Percentiles rank a stretch among this genome's conserved stretches.
Evolutionary conservation across 2,797 vertebrate species (phyloP).

Genomic region (Chromis chromis): DNA sequence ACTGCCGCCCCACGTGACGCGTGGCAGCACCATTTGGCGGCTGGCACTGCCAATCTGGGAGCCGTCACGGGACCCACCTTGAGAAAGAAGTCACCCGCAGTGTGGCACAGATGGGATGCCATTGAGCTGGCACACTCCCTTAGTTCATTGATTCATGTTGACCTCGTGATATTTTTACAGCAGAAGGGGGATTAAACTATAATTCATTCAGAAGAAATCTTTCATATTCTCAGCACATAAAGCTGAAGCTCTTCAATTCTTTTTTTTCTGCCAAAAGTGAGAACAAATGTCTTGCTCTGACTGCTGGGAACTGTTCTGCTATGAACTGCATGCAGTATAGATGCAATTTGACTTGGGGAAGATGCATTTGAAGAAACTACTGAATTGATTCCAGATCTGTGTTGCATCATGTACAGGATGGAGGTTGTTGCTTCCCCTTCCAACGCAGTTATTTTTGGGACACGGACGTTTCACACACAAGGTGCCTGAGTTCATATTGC

Average conservation of each 20-base stretch:
- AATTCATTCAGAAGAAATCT: conserved; percentile 52
- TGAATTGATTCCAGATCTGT: conserved; percentile 38
- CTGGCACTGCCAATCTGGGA: conserved; percentile 74
- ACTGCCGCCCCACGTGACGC: conserved; percentile 72
- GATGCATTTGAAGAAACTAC: conserved; percentile 5
- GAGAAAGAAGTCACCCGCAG: conserved; percentile 55
- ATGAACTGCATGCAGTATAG: neutral
- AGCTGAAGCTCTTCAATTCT: neutral
- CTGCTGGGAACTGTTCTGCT: neutral
- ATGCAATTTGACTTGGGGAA: neutral
- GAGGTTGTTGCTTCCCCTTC: conserved; percentile 39
- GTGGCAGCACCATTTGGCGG: conserved; percentile 66
- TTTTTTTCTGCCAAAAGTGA: conserved; percentile 1
- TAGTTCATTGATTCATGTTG: conserved; percentile 70
- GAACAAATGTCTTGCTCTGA: conserved; percentile 2
- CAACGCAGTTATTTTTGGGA: conserved; percentile 36
- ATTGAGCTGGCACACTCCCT: conserved; percentile 47
- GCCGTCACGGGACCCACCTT: conserved; percentile 66
- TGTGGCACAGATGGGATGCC: conserved; percentile 70
- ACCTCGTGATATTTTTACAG: conserved; percentile 54
- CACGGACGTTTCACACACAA: conserved; percentile 26
- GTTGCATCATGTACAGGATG: conserved; percentile 22
- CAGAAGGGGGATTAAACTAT: conserved; percentile 23
- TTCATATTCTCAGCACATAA: conserved; percentile 2
- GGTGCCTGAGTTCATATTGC: conserved; percentile 45